phyloP scores from a whole-genome alignment of 2,888 invertebrate species.

The Plagiodera versicolora region DNA sequence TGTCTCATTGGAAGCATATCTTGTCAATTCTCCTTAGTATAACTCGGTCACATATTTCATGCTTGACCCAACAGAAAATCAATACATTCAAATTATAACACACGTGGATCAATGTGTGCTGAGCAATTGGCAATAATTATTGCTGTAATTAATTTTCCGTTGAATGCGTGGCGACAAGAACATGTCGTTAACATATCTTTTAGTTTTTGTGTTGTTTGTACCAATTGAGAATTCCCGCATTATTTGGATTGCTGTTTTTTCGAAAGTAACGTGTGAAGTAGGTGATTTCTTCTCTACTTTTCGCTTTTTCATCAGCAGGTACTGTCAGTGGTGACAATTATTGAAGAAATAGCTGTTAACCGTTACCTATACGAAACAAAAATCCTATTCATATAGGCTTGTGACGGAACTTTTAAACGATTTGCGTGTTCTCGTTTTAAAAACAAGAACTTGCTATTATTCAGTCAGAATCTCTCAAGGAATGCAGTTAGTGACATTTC shows the following conservation, averaged over 20 bases:
- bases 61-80: background rate
- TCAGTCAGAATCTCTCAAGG: background rate
- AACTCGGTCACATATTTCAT: background rate
- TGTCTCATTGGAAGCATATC: too few species aligned
- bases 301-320: too few species aligned
- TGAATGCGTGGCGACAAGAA: background rate
- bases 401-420: conserved; percentile 3
- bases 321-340: too few species aligned
- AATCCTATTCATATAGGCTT: conserved; percentile 2
- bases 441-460: conserved; percentile 1
- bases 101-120: background rate
- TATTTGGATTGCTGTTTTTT: background rate
- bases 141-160: background rate
- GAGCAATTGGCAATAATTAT: background rate
- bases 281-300: too few species aligned
- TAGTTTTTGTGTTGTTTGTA: background rate
- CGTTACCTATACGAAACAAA: background rate
- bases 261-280: background rate
- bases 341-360: too few species aligned
- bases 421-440: conserved; percentile 9
- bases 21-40: background rate
- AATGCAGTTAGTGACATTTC: background rate
- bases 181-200: background rate
- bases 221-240: background rate
- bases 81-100: background rate